A percentile compares a stretch with the other conserved stretches of the same genome.
These are phyloP conservation scores for Mantis religiosa DNA, from an alignment of 2,888 invertebrate species.

Conservation along the genomic window DNA sequence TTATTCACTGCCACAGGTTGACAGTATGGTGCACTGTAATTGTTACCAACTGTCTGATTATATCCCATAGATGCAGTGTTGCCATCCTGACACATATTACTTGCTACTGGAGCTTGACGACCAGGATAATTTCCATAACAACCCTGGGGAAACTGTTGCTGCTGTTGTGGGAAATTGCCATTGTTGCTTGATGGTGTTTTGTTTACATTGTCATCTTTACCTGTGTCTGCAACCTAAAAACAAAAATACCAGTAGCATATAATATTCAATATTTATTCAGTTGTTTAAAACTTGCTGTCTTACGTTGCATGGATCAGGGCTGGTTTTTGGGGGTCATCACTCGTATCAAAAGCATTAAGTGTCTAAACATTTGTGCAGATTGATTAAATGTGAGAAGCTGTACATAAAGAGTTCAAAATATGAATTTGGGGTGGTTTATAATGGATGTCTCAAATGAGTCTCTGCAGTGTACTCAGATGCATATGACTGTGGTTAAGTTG, in stretches of 20 bases:
- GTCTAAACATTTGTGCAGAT: too few relatives aligned
- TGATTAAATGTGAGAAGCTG: too few relatives aligned
- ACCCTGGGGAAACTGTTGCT: neutral
- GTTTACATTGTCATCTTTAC: conserved; percentile 20
- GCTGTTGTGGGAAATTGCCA: neutral
- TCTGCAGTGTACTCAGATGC: too few relatives aligned
- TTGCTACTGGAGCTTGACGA: neutral
- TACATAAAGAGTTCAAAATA: too few relatives aligned
- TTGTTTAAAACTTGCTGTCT: too few relatives aligned
- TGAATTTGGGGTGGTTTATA: too few relatives aligned
- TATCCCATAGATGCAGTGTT: neutral
- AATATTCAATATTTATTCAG: too few relatives aligned
- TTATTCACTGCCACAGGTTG: conserved; percentile 25
- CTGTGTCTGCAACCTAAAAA: conserved; percentile 29
- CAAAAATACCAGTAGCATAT: neutral
- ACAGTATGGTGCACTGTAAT: neutral
- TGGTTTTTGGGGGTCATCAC: too few relatives aligned
- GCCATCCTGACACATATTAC: neutral
- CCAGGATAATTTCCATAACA: neutral
- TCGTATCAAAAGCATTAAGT: too few relatives aligned
- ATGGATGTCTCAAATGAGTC: too few relatives aligned
- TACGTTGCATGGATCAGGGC: too few relatives aligned
- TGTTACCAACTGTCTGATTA: neutral
- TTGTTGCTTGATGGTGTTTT: conserved; percentile 12
- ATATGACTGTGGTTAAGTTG: too few relatives aligned